These are phyloP conservation scores for Fopius arisanus DNA, from an alignment of 1,140 invertebrate species.

Conservation along the genomic window DNA sequence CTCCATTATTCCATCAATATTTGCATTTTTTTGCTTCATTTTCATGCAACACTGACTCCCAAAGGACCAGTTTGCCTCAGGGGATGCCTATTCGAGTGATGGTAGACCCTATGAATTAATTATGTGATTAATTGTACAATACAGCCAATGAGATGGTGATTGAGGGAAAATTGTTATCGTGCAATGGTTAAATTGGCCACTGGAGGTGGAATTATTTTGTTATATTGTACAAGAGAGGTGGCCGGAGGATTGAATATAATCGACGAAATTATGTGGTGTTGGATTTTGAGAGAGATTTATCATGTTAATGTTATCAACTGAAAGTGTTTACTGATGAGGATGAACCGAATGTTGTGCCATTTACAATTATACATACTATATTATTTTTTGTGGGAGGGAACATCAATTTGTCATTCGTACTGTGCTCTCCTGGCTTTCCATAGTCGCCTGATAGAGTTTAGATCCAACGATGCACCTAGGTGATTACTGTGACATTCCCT, in stretches of 20 bases:
- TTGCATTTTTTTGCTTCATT: background rate
- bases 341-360: constrained; percentile 22
- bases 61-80: background rate
- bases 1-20: background rate
- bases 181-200: constrained; percentile 8
- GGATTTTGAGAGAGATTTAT: background rate
- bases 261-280: background rate
- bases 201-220: constrained; percentile 7
- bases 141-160: background rate
- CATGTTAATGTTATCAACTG: constrained; percentile 5
- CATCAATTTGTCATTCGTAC: background rate
- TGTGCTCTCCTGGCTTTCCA: background rate
- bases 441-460: background rate
- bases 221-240: background rate
- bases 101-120: background rate
- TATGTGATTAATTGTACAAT: constrained; percentile 15
- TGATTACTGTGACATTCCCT: background rate
- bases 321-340: background rate
- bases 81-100: background rate
- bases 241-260: background rate
- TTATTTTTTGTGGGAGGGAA: background rate
- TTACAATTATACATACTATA: constrained; percentile 3
- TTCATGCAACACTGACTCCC: background rate
- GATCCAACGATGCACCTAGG: background rate
- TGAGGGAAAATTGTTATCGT: background rate